These are phyloP conservation scores for Artibeus jamaicensis DNA, from an alignment of 2,797 vertebrate species.

Conservation along the genomic window DNA sequence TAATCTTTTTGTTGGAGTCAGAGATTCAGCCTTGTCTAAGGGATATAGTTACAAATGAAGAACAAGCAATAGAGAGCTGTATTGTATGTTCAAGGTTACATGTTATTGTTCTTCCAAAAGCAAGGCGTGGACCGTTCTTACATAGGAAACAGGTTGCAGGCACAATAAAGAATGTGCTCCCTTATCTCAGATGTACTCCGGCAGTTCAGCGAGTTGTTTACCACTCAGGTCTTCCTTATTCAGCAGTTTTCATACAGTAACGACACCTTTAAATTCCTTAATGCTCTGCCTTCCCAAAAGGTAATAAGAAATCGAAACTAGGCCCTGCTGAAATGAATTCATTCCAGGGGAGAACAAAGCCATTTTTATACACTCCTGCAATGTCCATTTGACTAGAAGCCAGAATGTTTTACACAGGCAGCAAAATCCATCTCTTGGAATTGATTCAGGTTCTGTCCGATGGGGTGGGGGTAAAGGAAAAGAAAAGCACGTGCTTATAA, in stretches of 20 bases:
- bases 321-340: conserved; percentile 42
- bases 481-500: conserved; percentile 57
- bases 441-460: background rate
- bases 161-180: conserved; percentile 43
- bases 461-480: background rate
- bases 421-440: conserved; percentile 38
- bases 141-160: conserved; percentile 45
- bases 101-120: conserved; percentile 1
- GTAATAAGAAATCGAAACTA: conserved; percentile 54
- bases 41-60: conserved; percentile 12
- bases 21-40: background rate
- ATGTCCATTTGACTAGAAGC: conserved; percentile 55
- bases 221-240: conserved; percentile 33
- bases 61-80: background rate
- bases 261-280: conserved; percentile 41
- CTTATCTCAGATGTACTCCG: conserved; percentile 44
- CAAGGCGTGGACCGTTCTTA: background rate
- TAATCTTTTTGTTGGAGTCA: background rate
- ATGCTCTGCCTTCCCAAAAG: conserved; percentile 47
- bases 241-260: conserved; percentile 49
- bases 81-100: background rate
- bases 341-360: conserved; percentile 50
- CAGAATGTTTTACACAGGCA: conserved; percentile 37
- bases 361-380: conserved; percentile 22
- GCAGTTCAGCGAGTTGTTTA: conserved; percentile 24